Base-by-base conservation (phyloP, 2,113 vertebrate genomes). In the Atractosteus spatula region DNA sequence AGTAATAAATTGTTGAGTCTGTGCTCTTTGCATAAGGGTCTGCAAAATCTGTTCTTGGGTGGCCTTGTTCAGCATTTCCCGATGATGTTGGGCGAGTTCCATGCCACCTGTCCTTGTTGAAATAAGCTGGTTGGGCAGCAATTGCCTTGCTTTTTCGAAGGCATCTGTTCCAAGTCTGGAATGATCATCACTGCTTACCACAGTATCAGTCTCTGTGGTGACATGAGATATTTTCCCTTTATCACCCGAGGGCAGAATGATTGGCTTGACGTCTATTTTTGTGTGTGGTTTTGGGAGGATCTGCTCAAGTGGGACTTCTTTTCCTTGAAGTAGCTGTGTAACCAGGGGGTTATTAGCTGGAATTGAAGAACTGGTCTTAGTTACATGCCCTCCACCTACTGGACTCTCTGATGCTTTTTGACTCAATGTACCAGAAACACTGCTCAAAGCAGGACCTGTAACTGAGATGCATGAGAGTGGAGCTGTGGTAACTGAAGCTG, bases 271-370 rank as follows among this genome's bases (percentile, higher is more conserved):
- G n/a, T 96, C 95, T 1, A 83, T 80, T 79, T 91, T 94, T 83
- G 91, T 89, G 67, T 94, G 85, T 7, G 95, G 82, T 85, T 93
- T 96, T 17, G 94, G 94, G 80, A 99, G 92, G 83, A 99, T 98
- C 71, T 96, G 93, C 81, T 98, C 97, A 82, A 97, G 74, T 0
- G 96, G 95, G 66, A 98, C 93, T 3, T 91, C 94, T 88, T 97
- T 96, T 59, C 95, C 97, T 76, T 97, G 97, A 45, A 99, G 94
- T 43, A 99, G 93, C 72, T 96, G 94, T 3, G 94, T 93, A 76
- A 99, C 97, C 74, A 99, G 83, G 11, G 97, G 96, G 82, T 99
- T 98, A 86, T 96, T 98, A 14, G 95, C 96, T 65, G 97, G 95
- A 75, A 97, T 96, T 57, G 84, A 96, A 78, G 92, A 95, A 83